These are phyloP conservation scores for Melitaea athalia DNA, from an alignment of 2,888 invertebrate genomes.

Conservation along the genomic window DNA sequence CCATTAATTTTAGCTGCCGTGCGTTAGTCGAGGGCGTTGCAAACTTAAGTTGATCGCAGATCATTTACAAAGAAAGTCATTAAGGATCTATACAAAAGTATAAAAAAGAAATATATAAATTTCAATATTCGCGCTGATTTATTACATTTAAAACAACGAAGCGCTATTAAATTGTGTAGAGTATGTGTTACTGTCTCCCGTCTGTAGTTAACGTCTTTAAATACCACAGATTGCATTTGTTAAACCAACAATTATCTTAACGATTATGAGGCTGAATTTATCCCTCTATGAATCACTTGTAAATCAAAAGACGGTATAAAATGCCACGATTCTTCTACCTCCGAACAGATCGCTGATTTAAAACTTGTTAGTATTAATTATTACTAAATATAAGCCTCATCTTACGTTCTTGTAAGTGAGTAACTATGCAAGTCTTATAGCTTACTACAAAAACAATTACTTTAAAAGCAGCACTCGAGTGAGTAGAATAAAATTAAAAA, in stretches of 20 bases:
- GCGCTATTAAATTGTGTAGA: neutral
- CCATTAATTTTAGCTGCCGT: conserved; percentile 76
- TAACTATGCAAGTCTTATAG: conserved; percentile 31
- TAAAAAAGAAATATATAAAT: neutral
- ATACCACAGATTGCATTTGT: conserved; percentile 52
- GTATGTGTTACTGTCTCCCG: conserved; percentile 1
- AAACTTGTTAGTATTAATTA: conserved; percentile 53
- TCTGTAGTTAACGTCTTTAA: conserved; percentile 10
- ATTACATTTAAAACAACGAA: neutral
- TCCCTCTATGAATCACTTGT: conserved; percentile 66
- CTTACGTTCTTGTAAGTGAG: conserved; percentile 17
- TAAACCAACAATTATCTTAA: conserved; percentile 72
- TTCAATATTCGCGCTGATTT: neutral
- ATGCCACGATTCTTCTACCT: conserved; percentile 43
- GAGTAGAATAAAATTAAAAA: neutral
- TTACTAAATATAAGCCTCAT: conserved; percentile 44
- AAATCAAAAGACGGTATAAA: conserved; percentile 59
- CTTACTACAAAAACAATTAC: conserved; percentile 1
- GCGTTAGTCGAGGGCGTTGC: conserved; percentile 17
- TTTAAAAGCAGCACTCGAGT: neutral
- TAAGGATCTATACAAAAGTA: neutral
- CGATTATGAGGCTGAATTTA: conserved; percentile 60
- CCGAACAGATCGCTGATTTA: conserved; percentile 60
- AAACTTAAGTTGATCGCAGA: conserved; percentile 19
- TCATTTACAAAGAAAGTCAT: neutral